Evolutionary conservation across 2,888 invertebrate genomes (phyloP), one percentile per base, ranked within the genome.

Genomic region (Scaptomyza tumidula): DNA sequence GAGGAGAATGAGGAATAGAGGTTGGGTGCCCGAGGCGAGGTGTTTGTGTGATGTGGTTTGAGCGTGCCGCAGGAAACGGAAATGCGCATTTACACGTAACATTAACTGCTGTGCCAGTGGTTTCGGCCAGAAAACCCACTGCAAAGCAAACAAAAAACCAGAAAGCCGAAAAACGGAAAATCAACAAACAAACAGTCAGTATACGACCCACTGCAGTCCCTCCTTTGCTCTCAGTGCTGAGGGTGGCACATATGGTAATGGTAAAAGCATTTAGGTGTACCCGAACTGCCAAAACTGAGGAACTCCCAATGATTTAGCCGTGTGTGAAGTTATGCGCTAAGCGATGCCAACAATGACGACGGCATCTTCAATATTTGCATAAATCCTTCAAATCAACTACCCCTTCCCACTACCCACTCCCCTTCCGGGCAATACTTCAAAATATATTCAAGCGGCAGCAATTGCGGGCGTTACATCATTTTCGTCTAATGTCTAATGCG

Each of bases 41-140:
- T 14, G 33, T 33, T 37, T 29, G 48, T 54, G 50, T 54, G 52
- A 35, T 52, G 63, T 45, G 46, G 70, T 44, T 52, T 16, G 54
- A 64, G 49, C 27, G 58, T 58, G 76, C 76, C 67, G 53, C 84
- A 78, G 86, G 84, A 85, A 88, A 73, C 85, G 88, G 88, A 88
- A 85, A 85, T 88, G 88, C 88, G 84, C 88, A 88, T 85, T 88
- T 85, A 85, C 87, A 85, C 88, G 84, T 86, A 85, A 88, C 84
- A 85, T 85, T 88, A 88, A 85, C 81, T 78, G 88, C 84, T 70
- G 16, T 41, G 75, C 82, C 74, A 73, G 73, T 57, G 69, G 55
- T 56, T 80, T 80, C 43, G 65, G 60, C 58, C 63, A 66, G 27
- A 54, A 54, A 62, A 50, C 66, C 71, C 75, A 69, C 67, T 63